Evolutionary conservation across 2,113 vertebrate genomes (phyloP), one percentile per base, ranked within the genome.

Genomic region (Saguinus midas): DNA sequence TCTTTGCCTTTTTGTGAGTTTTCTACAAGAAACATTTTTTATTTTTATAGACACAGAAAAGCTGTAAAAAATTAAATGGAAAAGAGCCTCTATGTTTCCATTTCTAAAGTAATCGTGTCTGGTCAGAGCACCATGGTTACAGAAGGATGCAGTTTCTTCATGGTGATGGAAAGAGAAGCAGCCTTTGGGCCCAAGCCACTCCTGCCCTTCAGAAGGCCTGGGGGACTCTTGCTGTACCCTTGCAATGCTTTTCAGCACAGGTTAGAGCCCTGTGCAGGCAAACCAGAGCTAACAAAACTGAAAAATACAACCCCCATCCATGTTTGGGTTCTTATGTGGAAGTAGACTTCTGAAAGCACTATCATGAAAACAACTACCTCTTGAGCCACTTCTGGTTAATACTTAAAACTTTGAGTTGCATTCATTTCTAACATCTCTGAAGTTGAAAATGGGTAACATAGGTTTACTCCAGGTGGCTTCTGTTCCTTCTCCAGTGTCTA

Each of bases 351-450:
- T 43, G 35, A 87, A 94, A 94, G 25, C 55, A 57, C 32, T 40
- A 18, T 27, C 84, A 27, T 20, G 57, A 17, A 91, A 89, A 80
- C 27, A 92, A 68, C 40, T 55, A 55, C 66, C 25, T 90, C 75
- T 64, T 96, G 40, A 92, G 80, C 37, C 23, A 85, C 85, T 94
- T 81, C 73, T 90, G 17, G 40, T 43, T 81, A 45, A 85, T 86
- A 76, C 8, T 85, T 92, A 73, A 57, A 73, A 29, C 73, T 76
- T 61, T 83, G 61, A 94, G 21, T 35, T 61, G 25, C 35, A 29
- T 57, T 85, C 64, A 88, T 70, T 93, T 52, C 68, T 52, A 50
- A 93, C 84, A 85, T 35, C 40, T 66, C 66, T 76, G 52, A 78
- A 78, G n/a, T 76, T 78, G 29, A 73, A 76, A 20, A 35, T 16